Percentiles rank a stretch among this genome's conserved stretches.
These are phyloP conservation scores for Hepsetus odoe DNA, from an alignment of 2,113 vertebrate genomes.

Conservation along the genomic window DNA sequence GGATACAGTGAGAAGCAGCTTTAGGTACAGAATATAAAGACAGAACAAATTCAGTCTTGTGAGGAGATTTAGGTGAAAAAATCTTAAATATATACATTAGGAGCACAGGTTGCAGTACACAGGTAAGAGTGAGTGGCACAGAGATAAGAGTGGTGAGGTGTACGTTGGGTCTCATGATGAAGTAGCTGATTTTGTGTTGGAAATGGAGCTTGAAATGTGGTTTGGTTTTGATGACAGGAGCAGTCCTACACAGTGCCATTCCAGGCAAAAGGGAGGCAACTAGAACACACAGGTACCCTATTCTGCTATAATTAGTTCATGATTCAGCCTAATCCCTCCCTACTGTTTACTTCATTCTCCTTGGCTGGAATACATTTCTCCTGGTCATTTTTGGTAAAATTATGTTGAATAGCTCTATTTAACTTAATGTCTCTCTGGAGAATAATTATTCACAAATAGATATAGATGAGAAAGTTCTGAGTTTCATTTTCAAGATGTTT, in stretches of 20 bases:
- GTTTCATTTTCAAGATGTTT: not conserved
- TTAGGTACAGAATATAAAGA: not conserved
- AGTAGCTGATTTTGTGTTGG: slow-evolving; percentile 27
- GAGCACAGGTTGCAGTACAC: slow-evolving; percentile 58
- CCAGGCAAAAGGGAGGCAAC: slow-evolving; percentile 44
- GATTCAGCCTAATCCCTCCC: slow-evolving; percentile 40
- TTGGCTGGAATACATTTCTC: not conserved
- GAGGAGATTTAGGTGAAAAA: slow-evolving; percentile 65
- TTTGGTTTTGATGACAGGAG: not conserved
- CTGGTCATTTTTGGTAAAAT: not conserved
- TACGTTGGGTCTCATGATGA: not conserved
- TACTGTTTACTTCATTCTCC: slow-evolving; percentile 23
- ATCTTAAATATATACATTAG: slow-evolving; percentile 43
- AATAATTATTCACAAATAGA: not conserved
- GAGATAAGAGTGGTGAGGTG: slow-evolving; percentile 22
- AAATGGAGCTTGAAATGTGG: not conserved
- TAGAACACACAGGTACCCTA: slow-evolving; percentile 61
- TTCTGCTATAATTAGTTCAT: slow-evolving; percentile 41
- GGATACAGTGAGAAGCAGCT: not conserved
- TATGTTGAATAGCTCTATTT: slow-evolving; percentile 32
- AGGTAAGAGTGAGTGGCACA: slow-evolving; percentile 62
- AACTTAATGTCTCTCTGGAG: slow-evolving; percentile 13
- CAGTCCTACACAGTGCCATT: not conserved
- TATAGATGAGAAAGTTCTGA: slow-evolving; percentile 9
- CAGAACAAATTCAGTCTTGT: slow-evolving; percentile 4